Evolutionary conservation across 2,888 invertebrate genomes (phyloP), one percentile per base, ranked within the genome.

Genomic region (Himalopsyche kuldschensis): DNA sequence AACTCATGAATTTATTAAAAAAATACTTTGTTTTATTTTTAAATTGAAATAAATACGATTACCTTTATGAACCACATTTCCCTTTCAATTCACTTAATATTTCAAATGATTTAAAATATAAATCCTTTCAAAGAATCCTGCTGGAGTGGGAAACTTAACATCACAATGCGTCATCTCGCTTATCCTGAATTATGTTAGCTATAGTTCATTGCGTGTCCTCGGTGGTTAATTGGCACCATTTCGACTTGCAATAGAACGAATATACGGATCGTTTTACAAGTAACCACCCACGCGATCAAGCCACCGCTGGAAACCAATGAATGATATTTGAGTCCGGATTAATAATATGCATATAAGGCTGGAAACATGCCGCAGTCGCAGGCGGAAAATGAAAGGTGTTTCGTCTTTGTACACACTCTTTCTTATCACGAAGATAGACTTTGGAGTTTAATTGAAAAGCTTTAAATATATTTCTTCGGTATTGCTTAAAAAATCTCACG

Each of bases 171-270:
- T 81, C 83, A 83, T 81, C 79, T 63, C 69, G 47, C 84, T 85
- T 84, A 86, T 86, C 86, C 85, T 86, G 85, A 86, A 86, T 85
- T 85, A 86, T 86, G 84, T 80, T 83, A 80, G 55, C 69, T 30
- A 27, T 69, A 69, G 69, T 75, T 46, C 35, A 69, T 46, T 41
- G 32, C 46, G 63, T 69, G 78, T 48, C 76, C 48, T 47, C 35
- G 82, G 46, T 30, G 35, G 80, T 82, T 85, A 86, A 85, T 86
- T 86, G 86, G 83, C 35, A 77, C 69, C 82, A 79, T 69, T 30
- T 41, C 41, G 41, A 41, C 69, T 69, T 8, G 30, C 10, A 69
- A 69, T 69, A 78, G 32, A 20, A 76, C n/a, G 24, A 31, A 35
- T 20, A n/a, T n/a, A 8, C 15, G 32, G 32, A 20, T 32, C n/a